These are phyloP conservation scores for Spodoptera exigua DNA, from an alignment of 2,888 invertebrate species.

Conservation along the genomic window DNA sequence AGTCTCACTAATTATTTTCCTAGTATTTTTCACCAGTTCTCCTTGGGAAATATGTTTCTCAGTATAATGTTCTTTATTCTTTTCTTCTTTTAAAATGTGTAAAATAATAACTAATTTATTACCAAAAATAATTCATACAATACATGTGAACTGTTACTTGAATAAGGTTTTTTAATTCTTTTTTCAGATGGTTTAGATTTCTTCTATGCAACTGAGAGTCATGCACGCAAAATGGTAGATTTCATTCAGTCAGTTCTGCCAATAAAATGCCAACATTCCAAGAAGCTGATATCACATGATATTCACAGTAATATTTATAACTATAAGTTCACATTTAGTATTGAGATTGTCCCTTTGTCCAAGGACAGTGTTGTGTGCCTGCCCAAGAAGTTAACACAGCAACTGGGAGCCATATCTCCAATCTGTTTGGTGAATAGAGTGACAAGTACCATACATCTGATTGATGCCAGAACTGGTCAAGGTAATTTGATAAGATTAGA, in stretches of 20 bases:
- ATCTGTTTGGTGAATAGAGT: constrained; percentile 96
- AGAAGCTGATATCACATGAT: constrained; percentile 98
- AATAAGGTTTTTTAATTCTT: neutral
- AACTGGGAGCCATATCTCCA: constrained; percentile 95
- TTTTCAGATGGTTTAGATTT: constrained; percentile 97
- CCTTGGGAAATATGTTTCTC: too few relatives aligned
- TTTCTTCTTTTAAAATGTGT: too few relatives aligned
- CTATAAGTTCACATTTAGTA: constrained; percentile 97
- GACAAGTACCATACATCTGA: constrained; percentile 96
- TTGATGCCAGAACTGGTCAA: constrained; percentile 96
- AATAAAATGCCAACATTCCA: constrained; percentile 95
- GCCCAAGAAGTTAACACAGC: constrained; percentile 95
- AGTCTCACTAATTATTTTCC: neutral
- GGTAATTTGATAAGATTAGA: constrained; percentile 81
- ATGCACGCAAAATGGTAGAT: constrained; percentile 98
- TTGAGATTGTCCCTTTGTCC: constrained; percentile 98
- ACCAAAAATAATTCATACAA: too few relatives aligned
- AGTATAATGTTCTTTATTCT: too few relatives aligned
- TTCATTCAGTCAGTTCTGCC: constrained; percentile 97
- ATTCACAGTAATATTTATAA: constrained; percentile 98
- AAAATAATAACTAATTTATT: too few relatives aligned
- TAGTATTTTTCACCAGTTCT: too few relatives aligned
- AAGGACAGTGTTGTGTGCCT: constrained; percentile 98
- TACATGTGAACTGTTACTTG: too few relatives aligned
- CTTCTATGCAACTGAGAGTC: constrained; percentile 96